Base-by-base conservation (phyloP, 1,140 invertebrate genomes). In the Drosophila teissieri region DNA sequence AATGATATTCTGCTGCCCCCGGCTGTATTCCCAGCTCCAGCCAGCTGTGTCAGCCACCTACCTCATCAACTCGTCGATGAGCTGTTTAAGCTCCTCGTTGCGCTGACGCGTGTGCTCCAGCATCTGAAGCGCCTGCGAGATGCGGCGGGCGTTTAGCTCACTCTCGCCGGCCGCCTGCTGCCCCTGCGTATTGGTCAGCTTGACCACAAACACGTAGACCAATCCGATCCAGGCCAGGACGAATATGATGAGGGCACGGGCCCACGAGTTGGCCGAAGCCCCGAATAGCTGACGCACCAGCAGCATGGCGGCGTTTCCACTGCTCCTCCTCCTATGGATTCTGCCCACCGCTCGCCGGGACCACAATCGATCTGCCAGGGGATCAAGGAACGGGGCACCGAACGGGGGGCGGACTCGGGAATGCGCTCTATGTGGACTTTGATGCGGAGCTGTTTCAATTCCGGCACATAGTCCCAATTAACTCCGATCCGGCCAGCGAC, bases 11-110 rank as follows among this genome's bases (percentile, higher is more conserved):
- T 39, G 2, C 6, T 40, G n/a, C 11, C 36, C 15, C 10, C 37
- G 14, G n/a, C 37, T 55, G 53, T 40, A 22, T 15, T 11, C 19
- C 34, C 37, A n/a, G 12, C 27, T 34, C n/a, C 15, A 15, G 17
- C 24, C 24, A 0, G 4, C 24, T 24, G 4, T 24, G 4, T 4
- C 15, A 27, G 34, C 27, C 49, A 52, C 49, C 49, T 68, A 91
- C 88, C 79, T 92, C 74, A 92, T 85, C 51, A 91, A 73, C 69
- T 92, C 82, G 54, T 92, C 91, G 45, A 92, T 90, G 45, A 92
- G 77, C 73, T 78, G 74, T 39, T 82, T 91, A 1, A 92, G 75
- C 56, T 92, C 91, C 69, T 80, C 81, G 70, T 92, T 92, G 12
- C 86, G 84, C 54, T 91, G 83, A 42, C 88, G 85, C 14, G 92